phyloP scores from a whole-genome alignment of 1,140 invertebrate species.

The Drosophila simulans region DNA sequence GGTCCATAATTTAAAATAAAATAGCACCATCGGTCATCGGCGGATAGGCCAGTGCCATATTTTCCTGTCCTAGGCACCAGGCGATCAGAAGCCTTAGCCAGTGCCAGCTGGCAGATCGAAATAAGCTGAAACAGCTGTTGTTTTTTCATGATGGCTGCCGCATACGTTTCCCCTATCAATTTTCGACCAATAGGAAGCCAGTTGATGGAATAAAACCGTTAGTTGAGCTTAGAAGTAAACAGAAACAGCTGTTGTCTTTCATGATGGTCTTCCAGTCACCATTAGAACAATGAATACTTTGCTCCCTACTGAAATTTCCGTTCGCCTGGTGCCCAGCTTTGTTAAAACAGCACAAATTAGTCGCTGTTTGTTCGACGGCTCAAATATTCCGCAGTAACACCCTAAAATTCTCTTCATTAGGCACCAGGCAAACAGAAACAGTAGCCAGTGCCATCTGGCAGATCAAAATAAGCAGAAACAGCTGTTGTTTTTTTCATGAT shows the following conservation, averaged over 20 bases:
- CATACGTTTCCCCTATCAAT: too few relatives aligned
- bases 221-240: too few relatives aligned
- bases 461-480: not conserved
- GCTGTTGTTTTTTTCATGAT: not conserved
- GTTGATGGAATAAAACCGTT: not conserved
- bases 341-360: too few relatives aligned
- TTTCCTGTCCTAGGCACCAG: not conserved
- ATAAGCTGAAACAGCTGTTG: not conserved
- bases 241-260: too few relatives aligned
- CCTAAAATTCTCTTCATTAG: not conserved
- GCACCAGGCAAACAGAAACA: not conserved
- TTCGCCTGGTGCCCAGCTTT: too few relatives aligned
- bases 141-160: not conserved
- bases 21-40: too few relatives aligned
- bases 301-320: too few relatives aligned
- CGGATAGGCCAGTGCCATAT: too few relatives aligned
- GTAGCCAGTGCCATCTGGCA: not conserved
- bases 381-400: not conserved
- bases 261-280: too few relatives aligned
- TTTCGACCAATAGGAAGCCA: not conserved
- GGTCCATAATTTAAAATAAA: too few relatives aligned
- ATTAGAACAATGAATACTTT: too few relatives aligned
- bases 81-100: not conserved
- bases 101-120: not conserved
- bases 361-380: too few relatives aligned